Conservation (phyloP, 2,113 vertebrate species). For the Pterophyllum scalare region DNA sequence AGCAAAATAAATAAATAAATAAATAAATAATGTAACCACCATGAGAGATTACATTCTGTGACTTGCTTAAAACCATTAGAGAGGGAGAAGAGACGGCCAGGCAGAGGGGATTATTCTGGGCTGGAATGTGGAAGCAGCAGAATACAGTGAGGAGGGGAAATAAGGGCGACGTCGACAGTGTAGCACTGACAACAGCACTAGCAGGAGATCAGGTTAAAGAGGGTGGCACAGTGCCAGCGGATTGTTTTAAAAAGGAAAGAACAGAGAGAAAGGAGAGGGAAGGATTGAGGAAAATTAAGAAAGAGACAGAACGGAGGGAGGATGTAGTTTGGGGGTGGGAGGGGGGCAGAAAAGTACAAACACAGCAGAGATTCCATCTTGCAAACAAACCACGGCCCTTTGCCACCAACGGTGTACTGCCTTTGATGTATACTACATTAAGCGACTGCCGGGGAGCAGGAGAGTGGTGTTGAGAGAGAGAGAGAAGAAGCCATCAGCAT, state of each 20-base stretch:
- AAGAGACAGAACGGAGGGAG: slow-evolving; percentile 1
- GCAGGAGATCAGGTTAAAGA: slow-evolving; percentile 62
- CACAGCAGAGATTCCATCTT: slow-evolving; percentile 59
- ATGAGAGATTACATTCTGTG: slow-evolving; percentile 75
- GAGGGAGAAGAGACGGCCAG: slow-evolving; percentile 54
- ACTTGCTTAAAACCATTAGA: slow-evolving; percentile 72
- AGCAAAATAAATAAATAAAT: slow-evolving; percentile 25
- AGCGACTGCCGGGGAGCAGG: slow-evolving; percentile 42
- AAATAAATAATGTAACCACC: slow-evolving; percentile 72
- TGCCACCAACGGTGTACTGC: slow-evolving; percentile 66
- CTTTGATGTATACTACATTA: slow-evolving; percentile 77
- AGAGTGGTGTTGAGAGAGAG: slow-evolving; percentile 31
- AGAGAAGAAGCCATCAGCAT: slow-evolving; percentile 68
- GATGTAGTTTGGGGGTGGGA: neutral
- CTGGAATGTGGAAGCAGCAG: slow-evolving; percentile 69
- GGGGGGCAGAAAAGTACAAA: slow-evolving; percentile 46
- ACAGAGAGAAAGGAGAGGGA: slow-evolving; percentile 2
- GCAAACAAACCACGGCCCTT: slow-evolving; percentile 64
- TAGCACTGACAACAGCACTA: slow-evolving; percentile 51
- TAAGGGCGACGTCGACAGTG: slow-evolving; percentile 60
- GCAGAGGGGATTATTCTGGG: slow-evolving; percentile 69
- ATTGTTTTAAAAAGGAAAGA: slow-evolving; percentile 56
- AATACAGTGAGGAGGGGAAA: slow-evolving; percentile 34
- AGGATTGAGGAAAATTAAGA: slow-evolving; percentile 39
- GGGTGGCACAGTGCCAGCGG: slow-evolving; percentile 52